Evolutionary conservation across 2,113 vertebrate genomes (phyloP).

Genomic region (Lophochroa leadbeateri): DNA sequence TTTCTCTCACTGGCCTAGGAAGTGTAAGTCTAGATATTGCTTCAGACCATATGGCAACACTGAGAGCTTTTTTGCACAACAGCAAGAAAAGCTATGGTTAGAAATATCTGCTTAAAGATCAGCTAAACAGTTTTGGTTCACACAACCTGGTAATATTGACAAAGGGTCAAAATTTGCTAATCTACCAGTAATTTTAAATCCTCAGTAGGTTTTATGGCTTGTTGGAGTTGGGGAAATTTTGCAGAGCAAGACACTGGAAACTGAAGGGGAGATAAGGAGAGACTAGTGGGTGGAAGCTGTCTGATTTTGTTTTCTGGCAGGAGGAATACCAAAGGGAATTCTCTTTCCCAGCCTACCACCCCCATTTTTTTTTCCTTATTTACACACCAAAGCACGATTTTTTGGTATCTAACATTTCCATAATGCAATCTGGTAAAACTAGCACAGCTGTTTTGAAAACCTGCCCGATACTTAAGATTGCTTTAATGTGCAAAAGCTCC

Average conservation of each 20-base stretch:
- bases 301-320: constrained; percentile 66
- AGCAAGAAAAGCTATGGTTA: not conserved
- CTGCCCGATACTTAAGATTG: not conserved
- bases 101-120: constrained; percentile 17
- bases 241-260: constrained; percentile 44
- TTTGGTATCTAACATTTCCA: constrained; percentile 6
- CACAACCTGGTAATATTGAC: not conserved
- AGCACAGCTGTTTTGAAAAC: constrained; percentile 29
- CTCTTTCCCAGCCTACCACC: constrained; percentile 58
- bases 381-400: constrained; percentile 3
- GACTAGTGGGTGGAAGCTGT: constrained; percentile 65
- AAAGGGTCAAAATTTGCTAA: not conserved
- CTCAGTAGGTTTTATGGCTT: not conserved
- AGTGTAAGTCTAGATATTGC: constrained; percentile 27
- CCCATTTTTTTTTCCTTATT: constrained; percentile 14
- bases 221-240: constrained; percentile 5
- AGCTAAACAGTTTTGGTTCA: not conserved
- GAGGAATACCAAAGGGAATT: constrained; percentile 67
- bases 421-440: constrained; percentile 3
- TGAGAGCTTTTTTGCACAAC: not conserved
- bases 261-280: constrained; percentile 60
- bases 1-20: constrained; percentile 7
- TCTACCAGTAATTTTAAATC: not conserved
- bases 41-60: constrained; percentile 18
- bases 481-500: constrained; percentile 17